Evolutionary conservation across 2,797 vertebrate species (phyloP), one percentile per base, ranked within the genome.

Genomic region (Fratercula arctica): DNA sequence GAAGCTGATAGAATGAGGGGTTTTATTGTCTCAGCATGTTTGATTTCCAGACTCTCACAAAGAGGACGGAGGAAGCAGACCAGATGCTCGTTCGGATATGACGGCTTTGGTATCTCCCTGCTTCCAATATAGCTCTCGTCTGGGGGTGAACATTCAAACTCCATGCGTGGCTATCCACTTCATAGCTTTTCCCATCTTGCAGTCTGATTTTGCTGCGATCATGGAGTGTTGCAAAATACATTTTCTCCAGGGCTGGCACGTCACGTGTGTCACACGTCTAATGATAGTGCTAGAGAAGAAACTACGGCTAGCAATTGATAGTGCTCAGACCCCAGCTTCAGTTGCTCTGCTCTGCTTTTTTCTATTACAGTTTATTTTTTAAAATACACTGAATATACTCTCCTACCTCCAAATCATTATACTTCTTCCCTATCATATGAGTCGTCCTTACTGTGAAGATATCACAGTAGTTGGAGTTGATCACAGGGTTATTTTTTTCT

Each of bases 1-100:
- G 95, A 96, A 96, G 90, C 89, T 68, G 78, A 25, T 82, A 80
- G 85, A 91, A 87, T 74, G 57, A 77, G 87, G 41, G 33, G 16
- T 93, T 95, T 94, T 93, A 96, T 96, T 95, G 78, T 57, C 78
- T 94, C 89, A 80, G 82, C 56, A 70, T 94, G 90, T 87, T 87
- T 67, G 72, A 50, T 89, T 94, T 96, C 85, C 81, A 91, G 75
- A 73, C 51, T 87, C 23, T 95, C 19, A 83, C 72, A 89, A 77
- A 87, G 78, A 64, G 56, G 64, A 89, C 35, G 43, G 54, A 96
- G 95, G 95, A 97, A 96, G 56, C 28, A 51, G 75, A 93, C 75
- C 93, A 93, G 95, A 95, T 94, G 88, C 70, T 95, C 8, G 3
- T 68, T 85, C 13, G 29, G 70, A 89, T 94, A 73, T 3, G 25